Evolutionary conservation across 2,797 vertebrate genomes (phyloP).

Genomic region (Notamacropus eugenii): DNA sequence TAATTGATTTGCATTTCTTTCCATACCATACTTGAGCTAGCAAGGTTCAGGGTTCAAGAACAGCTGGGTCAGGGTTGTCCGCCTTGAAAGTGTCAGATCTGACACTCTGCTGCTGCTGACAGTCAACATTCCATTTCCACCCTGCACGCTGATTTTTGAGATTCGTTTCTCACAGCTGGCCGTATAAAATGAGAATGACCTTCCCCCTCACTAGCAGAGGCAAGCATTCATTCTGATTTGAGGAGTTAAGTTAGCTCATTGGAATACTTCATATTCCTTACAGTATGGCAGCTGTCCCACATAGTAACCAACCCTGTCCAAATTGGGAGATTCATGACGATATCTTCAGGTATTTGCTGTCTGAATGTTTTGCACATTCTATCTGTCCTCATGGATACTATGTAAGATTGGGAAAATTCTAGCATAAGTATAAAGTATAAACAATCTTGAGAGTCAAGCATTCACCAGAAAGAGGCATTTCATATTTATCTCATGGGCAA

Average conservation of each 20-base stretch:
- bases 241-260: not conserved
- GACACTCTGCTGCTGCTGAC: slow-evolving; percentile 37
- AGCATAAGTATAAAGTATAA: not conserved
- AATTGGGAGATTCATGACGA: not conserved
- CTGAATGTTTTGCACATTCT: not conserved
- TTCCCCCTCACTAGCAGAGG: not conserved
- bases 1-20: not conserved
- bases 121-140: slow-evolving; percentile 33
- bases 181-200: not conserved
- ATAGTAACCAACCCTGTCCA: not conserved
- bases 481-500: slow-evolving; percentile 29
- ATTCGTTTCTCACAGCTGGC: slow-evolving; percentile 32
- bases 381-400: not conserved
- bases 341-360: not conserved
- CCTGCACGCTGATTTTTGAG: not conserved
- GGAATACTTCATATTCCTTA: not conserved
- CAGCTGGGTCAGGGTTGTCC: not conserved
- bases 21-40: not conserved
- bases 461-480: not conserved
- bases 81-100: slow-evolving; percentile 16
- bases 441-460: not conserved
- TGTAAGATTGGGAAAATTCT: not conserved
- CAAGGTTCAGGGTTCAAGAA: slow-evolving; percentile 39
- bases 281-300: not conserved
- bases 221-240: not conserved